Evolutionary conservation across 2,888 invertebrate genomes (phyloP).

Genomic region (Eupithecia abbreviata): DNA sequence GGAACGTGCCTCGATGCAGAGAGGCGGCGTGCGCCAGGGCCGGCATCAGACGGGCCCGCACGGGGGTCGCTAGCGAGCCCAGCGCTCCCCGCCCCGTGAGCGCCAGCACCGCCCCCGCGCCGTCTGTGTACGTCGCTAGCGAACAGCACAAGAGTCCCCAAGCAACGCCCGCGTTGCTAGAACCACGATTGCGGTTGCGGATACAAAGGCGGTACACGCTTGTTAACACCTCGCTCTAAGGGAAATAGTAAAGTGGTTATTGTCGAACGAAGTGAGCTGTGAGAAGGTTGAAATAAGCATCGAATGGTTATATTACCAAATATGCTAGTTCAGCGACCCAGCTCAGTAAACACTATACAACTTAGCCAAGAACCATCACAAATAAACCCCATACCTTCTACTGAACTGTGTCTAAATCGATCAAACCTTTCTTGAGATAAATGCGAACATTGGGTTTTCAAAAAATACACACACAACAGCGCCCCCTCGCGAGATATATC

Average conservation of each 20-base stretch:
- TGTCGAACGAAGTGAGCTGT: not conserved
- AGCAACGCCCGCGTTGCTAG: slow-evolving; percentile 39
- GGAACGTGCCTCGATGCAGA: slow-evolving; percentile 60
- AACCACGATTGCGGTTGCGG: slow-evolving; percentile 50
- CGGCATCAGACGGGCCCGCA: slow-evolving; percentile 60
- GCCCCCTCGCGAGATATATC: too few relatives aligned
- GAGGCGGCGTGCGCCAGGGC: slow-evolving; percentile 72
- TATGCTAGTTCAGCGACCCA: too few relatives aligned
- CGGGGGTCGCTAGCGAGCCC: slow-evolving; percentile 48
- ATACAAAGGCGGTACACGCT: slow-evolving; percentile 57
- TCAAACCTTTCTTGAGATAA: too few relatives aligned
- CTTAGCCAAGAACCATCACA: too few relatives aligned
- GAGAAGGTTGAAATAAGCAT: too few relatives aligned
- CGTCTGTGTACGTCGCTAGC: slow-evolving; percentile 48
- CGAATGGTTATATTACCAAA: too few relatives aligned
- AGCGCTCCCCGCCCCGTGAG: slow-evolving; percentile 44
- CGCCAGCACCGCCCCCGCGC: slow-evolving; percentile 54
- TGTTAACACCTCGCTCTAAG: slow-evolving; percentile 64
- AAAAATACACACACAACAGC: too few relatives aligned
- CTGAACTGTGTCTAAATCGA: too few relatives aligned
- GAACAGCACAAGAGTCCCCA: slow-evolving; percentile 55
- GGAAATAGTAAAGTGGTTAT: not conserved
- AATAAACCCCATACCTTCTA: too few relatives aligned
- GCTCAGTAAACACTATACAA: too few relatives aligned
- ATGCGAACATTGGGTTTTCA: too few relatives aligned